phyloP scores from a whole-genome alignment of 2,797 vertebrate genomes.

The Thunnus albacares region DNA sequence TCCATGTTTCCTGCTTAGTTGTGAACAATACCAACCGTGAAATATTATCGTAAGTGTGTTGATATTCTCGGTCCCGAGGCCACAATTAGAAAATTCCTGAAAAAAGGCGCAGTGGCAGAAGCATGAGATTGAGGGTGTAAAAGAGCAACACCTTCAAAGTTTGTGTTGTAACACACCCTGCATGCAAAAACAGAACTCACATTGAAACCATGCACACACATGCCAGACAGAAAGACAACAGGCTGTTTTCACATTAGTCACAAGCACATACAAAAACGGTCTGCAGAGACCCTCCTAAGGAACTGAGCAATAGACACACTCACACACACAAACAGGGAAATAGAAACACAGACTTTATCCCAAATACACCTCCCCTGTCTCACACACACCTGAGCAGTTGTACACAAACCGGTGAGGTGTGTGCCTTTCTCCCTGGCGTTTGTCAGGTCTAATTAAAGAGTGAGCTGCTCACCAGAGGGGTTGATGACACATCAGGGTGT shows the following conservation, averaged over 20 bases:
- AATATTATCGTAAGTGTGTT: constrained; percentile 22
- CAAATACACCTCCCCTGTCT: constrained; percentile 23
- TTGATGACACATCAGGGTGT: constrained; percentile 74
- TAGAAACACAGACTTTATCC: constrained; percentile 22
- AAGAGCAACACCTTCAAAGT: constrained; percentile 40
- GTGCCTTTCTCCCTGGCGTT: constrained; percentile 52
- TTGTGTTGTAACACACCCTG: neutral
- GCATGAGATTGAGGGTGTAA: constrained; percentile 25
- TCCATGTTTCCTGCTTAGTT: constrained; percentile 22
- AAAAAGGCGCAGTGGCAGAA: constrained; percentile 8
- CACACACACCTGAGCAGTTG: constrained; percentile 54
- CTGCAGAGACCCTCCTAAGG: constrained; percentile 15
- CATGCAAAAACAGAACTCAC: neutral
- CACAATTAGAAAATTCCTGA: constrained; percentile 35
- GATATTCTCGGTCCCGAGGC: constrained; percentile 20
- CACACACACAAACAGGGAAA: constrained; percentile 21
- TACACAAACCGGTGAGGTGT: constrained; percentile 44
- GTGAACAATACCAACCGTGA: constrained; percentile 27
- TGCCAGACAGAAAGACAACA: constrained; percentile 4
- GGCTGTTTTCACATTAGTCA: constrained; percentile 38
- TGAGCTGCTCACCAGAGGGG: constrained; percentile 68
- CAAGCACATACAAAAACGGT: neutral
- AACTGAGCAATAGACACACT: constrained; percentile 2
- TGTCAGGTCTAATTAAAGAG: constrained; percentile 76
- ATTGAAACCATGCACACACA: neutral